These are phyloP conservation scores for Steinernema scapterisci DNA, from an alignment of 2,888 invertebrate species.

Conservation along the genomic window DNA sequence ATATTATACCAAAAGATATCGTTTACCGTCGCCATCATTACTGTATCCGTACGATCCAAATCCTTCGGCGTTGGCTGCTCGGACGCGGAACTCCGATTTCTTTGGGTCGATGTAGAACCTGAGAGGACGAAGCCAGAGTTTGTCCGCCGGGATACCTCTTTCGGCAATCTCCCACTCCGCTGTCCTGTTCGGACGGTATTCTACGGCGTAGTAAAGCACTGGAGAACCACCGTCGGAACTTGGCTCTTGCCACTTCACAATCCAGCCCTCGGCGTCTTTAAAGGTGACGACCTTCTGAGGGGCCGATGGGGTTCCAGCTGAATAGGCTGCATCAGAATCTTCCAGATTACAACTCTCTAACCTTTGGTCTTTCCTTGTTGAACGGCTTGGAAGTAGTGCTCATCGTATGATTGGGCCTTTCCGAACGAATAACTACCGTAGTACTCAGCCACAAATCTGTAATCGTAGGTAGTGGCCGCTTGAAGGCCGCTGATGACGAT, in stretches of 20 bases:
- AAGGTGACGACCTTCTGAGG: slow-evolving; percentile 54
- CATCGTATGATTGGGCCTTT: slow-evolving; percentile 37
- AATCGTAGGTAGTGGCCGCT: slow-evolving; percentile 65
- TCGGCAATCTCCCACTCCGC: slow-evolving; percentile 67
- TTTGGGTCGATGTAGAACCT: slow-evolving; percentile 18
- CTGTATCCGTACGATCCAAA: slow-evolving; percentile 60
- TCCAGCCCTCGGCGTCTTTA: slow-evolving; percentile 58
- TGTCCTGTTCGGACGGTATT: slow-evolving; percentile 56
- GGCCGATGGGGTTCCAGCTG: slow-evolving; percentile 63
- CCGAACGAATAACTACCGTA: slow-evolving; percentile 43
- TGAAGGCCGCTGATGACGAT: slow-evolving; percentile 45
- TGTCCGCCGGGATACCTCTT: slow-evolving; percentile 55
- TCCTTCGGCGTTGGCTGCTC: slow-evolving; percentile 66
- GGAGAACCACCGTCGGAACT: slow-evolving; percentile 62
- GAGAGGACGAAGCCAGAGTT: slow-evolving; percentile 25
- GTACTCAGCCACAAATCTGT: slow-evolving; percentile 63
- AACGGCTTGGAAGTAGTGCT: slow-evolving; percentile 57
- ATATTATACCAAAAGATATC: neutral
- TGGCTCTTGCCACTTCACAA: slow-evolving; percentile 63
- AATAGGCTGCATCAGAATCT: too few species aligned
- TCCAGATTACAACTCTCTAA: slow-evolving; percentile 30
- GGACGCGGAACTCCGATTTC: slow-evolving; percentile 57
- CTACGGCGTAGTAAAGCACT: slow-evolving; percentile 63
- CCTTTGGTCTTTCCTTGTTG: slow-evolving; percentile 64
- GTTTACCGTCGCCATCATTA: slow-evolving; percentile 7